Conservation (phyloP, 2,113 vertebrate genomes). For the Bubalus kerabau region DNA sequence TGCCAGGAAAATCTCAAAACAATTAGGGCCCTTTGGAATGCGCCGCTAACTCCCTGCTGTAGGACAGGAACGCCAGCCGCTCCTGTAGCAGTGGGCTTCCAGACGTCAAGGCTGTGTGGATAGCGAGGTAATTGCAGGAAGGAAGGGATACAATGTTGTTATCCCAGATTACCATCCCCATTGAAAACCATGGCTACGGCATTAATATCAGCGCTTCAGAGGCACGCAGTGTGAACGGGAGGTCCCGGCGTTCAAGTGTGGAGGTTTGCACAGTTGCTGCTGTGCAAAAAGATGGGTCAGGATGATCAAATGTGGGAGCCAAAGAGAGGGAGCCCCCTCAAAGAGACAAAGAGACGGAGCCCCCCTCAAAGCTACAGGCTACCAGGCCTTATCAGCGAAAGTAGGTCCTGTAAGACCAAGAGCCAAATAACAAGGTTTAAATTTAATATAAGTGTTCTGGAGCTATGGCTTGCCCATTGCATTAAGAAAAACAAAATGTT, state of each 20-base stretch:
- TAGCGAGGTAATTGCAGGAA: constrained; percentile 56
- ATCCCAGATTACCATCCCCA: constrained; percentile 35
- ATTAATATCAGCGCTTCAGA: not conserved
- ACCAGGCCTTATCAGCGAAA: not conserved
- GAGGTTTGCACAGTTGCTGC: not conserved
- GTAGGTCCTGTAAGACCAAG: not conserved
- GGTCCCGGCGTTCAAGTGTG: not conserved
- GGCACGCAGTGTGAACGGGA: not conserved
- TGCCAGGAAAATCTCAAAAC: constrained; percentile 8
- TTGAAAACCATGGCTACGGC: not conserved
- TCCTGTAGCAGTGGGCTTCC: not conserved
- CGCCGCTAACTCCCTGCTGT: constrained; percentile 46
- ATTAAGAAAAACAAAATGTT: not conserved
- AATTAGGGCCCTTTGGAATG: not conserved
- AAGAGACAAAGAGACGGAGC: not conserved
- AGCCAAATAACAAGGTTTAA: not conserved
- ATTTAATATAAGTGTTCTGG: not conserved
- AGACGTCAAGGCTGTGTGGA: constrained; percentile 61
- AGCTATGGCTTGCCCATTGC: not conserved
- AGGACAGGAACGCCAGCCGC: constrained; percentile 48
- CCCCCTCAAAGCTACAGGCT: not conserved
- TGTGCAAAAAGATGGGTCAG: not conserved
- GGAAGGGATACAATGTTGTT: constrained; percentile 54
- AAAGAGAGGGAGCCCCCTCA: not conserved
- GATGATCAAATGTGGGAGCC: not conserved